Evolutionary conservation across 2,888 invertebrate genomes (phyloP).

Genomic region (Callyntrura guangdongensis): DNA sequence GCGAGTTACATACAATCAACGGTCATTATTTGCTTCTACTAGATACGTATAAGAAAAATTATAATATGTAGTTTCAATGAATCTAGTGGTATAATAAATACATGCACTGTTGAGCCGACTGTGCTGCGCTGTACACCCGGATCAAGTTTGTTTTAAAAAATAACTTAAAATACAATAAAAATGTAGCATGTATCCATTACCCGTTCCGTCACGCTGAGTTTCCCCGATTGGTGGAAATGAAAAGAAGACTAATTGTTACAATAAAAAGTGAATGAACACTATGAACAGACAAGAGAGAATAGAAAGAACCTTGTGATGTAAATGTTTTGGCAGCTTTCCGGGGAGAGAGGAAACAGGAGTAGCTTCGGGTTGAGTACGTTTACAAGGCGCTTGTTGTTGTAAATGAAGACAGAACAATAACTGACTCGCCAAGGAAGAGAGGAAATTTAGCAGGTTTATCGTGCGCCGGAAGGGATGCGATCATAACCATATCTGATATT

Average conservation of each 20-base stretch:
- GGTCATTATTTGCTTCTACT: too few relatives aligned
- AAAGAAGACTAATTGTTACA: conserved; percentile 53
- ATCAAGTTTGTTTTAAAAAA: too few relatives aligned
- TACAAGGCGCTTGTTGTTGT: not conserved
- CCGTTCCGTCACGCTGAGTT: conserved; percentile 60
- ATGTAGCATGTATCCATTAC: not conserved
- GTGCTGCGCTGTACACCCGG: not conserved
- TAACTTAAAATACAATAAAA: not conserved
- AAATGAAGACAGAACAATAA: not conserved
- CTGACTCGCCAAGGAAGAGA: not conserved
- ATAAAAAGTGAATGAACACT: conserved; percentile 64
- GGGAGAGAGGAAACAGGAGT: conserved; percentile 26
- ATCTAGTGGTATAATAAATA: conserved; percentile 25
- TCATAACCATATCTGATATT: conserved; percentile 5
- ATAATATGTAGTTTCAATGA: not conserved
- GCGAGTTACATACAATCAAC: too few relatives aligned
- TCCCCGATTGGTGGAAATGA: conserved; percentile 46
- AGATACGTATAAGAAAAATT: too few relatives aligned
- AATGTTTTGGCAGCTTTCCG: not conserved
- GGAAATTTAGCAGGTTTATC: conserved; percentile 29
- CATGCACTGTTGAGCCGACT: conserved; percentile 13
- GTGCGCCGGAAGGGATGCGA: conserved; percentile 58
- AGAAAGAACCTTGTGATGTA: not conserved
- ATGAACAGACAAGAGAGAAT: too few relatives aligned
- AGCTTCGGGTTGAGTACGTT: not conserved